Base-by-base conservation (phyloP, 2,113 vertebrate species). In the Clarias gariepinus region DNA sequence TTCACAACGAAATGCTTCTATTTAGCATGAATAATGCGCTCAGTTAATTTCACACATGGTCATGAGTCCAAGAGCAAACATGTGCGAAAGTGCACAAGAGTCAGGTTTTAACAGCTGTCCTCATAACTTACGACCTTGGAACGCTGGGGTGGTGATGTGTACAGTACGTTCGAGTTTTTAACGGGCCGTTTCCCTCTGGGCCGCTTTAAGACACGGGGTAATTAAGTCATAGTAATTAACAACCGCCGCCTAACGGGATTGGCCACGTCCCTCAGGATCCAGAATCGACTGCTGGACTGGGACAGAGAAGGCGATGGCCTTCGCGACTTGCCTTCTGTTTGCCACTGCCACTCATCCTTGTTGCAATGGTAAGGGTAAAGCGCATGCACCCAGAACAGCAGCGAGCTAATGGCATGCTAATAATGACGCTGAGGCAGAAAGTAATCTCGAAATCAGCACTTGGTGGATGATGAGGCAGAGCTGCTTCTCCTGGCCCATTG, bases 181-280 rank as follows among this genome's bases (percentile, higher is more conserved):
- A 84, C 28, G 28, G 58, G 53, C 76, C 47, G 28, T 66, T 41
- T 86, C 81, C 68, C 68, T 69, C 36, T 30, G 76, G 89, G 47
- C 61, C 81, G 61, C 36, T 88, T 88, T 84, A 19, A 76, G 33
- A 71, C 30, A 36, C 77, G n/a, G 9, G 64, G 76, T 81, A 84
- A 88, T 89, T 87, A 87, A 85, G 63, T 77, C 61, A 9, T 23
- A 47, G 53, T 87, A 86, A 88, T 88, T 88, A 88, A 86, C 73
- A 84, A 47, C 76, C 55, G 64, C 9, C 77, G 76, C 57, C 74
- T 77, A 77, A 86, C 81, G 58, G 84, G n/a, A 33, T 36, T 68
- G 71, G 74, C 63, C 53, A 21, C 53, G 53, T 77, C 68, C 61
- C 28, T 11, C 7, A 21, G 41, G 85, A 81, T 83, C 80, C 4